Conservation (phyloP, 2,113 vertebrate genomes). For the Ploceus nigricollis region DNA sequence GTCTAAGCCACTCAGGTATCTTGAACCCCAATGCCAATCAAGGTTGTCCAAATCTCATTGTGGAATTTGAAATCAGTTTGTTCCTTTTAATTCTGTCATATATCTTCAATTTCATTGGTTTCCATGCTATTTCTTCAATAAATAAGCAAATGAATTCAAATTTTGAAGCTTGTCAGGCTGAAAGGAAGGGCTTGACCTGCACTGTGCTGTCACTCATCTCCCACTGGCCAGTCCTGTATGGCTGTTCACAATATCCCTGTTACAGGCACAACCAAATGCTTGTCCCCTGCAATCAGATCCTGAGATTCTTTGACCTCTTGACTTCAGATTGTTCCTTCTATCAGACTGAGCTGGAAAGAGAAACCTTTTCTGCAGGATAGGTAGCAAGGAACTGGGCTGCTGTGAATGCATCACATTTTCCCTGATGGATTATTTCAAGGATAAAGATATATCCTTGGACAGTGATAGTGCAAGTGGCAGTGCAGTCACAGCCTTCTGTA, state of each 20-base stretch:
- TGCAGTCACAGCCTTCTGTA: background rate
- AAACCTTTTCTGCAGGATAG: background rate
- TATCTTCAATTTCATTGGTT: background rate
- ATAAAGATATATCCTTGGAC: background rate
- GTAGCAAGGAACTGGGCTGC: background rate
- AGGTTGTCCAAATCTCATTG: background rate
- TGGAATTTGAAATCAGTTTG: background rate
- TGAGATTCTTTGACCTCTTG: background rate
- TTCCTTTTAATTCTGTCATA: background rate
- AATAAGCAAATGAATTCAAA: background rate
- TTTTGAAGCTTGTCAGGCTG: background rate
- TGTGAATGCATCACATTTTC: background rate
- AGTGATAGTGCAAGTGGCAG: background rate
- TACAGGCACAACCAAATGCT: background rate
- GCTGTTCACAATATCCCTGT: background rate
- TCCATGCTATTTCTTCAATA: background rate
- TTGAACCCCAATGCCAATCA: rapidly evolving
- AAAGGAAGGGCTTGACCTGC: background rate
- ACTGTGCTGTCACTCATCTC: background rate
- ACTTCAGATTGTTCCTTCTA: background rate
- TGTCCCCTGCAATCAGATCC: background rate
- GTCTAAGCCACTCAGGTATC: too few relatives aligned
- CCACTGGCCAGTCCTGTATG: background rate
- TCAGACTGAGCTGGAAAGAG: background rate
- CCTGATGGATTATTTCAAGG: background rate